Evolutionary conservation across 2,888 invertebrate species (phyloP).

Genomic region (Hipparchia semele): DNA sequence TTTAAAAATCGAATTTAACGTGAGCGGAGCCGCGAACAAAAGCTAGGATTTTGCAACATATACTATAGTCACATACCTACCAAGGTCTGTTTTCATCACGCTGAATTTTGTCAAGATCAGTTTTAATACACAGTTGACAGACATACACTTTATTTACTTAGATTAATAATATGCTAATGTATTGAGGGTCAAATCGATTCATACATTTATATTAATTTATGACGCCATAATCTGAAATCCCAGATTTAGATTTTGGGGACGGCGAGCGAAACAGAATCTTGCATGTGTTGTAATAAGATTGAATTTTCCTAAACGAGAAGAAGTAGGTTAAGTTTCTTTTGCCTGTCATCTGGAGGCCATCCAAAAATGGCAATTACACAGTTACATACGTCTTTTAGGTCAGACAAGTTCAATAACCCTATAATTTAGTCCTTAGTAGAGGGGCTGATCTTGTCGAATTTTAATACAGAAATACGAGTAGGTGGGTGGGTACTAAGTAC

Average conservation of each 20-base stretch:
- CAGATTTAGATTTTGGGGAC: not conserved
- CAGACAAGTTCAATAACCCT: not conserved
- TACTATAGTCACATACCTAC: too few relatives aligned
- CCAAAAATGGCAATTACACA: not conserved
- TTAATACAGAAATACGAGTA: too few relatives aligned
- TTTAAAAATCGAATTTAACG: too few relatives aligned
- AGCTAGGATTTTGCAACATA: too few relatives aligned
- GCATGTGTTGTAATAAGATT: not conserved
- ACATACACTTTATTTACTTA: too few relatives aligned
- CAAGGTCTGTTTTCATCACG: too few relatives aligned
- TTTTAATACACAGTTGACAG: too few relatives aligned
- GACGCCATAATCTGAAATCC: not conserved
- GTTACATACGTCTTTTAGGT: not conserved
- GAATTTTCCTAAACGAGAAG: not conserved
- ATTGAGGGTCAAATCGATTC: conserved; percentile 3
- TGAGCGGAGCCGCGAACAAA: too few relatives aligned
- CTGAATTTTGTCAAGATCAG: too few relatives aligned
- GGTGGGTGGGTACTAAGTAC: too few relatives aligned
- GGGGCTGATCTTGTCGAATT: too few relatives aligned
- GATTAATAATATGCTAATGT: not conserved
- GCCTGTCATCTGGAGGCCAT: not conserved
- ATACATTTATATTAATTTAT: not conserved
- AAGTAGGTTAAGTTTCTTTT: conserved; percentile 2
- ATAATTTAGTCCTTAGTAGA: not conserved
- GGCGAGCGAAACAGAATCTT: not conserved